phyloP scores from a whole-genome alignment of 1,140 invertebrate genomes.

The Probaryconus sp. region DNA sequence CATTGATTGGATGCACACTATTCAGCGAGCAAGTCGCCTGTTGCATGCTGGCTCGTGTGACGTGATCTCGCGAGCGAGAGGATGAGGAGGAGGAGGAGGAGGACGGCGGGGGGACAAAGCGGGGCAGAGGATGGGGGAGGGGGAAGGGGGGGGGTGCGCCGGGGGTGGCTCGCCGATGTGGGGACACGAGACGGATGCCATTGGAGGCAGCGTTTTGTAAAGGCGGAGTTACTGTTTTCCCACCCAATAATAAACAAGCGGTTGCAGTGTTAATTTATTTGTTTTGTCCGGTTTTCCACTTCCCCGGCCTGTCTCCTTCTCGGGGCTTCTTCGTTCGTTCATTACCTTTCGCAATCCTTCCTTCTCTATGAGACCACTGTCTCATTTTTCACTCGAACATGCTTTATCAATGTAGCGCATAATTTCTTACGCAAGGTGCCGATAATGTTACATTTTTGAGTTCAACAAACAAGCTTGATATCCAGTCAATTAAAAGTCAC shows the following conservation, averaged over 20 bases:
- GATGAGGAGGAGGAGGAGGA: slow-evolving; percentile 18
- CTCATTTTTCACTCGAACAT: slow-evolving; percentile 22
- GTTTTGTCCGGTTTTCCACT: slow-evolving; percentile 68
- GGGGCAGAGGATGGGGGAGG: slow-evolving; percentile 33
- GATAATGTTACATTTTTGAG: no score
- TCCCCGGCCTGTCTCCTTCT: slow-evolving; percentile 23
- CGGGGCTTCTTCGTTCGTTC: slow-evolving; percentile 36
- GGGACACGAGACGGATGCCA: slow-evolving; percentile 63
- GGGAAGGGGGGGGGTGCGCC: slow-evolving; percentile 23
- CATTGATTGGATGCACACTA: slow-evolving; percentile 34
- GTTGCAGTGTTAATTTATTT: slow-evolving; percentile 76
- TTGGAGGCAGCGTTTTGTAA: slow-evolving; percentile 74
- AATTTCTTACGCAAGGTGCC: slow-evolving; percentile 39
- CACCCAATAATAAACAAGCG: slow-evolving; percentile 77
- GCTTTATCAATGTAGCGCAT: slow-evolving; percentile 44
- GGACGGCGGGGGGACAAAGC: slow-evolving; percentile 55
- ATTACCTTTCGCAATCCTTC: slow-evolving; percentile 35
- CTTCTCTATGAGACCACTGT: slow-evolving; percentile 10
- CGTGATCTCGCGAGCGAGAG: slow-evolving; percentile 26
- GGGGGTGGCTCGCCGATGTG: slow-evolving; percentile 66
- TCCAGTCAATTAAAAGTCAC: no score
- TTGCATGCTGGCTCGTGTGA: slow-evolving; percentile 73
- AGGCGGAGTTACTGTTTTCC: slow-evolving; percentile 75
- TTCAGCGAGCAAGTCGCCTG: slow-evolving; percentile 67
- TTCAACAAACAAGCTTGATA: no score